phyloP scores from a whole-genome alignment of 1,140 invertebrate species.

The Sitodiplosis mosellana region DNA sequence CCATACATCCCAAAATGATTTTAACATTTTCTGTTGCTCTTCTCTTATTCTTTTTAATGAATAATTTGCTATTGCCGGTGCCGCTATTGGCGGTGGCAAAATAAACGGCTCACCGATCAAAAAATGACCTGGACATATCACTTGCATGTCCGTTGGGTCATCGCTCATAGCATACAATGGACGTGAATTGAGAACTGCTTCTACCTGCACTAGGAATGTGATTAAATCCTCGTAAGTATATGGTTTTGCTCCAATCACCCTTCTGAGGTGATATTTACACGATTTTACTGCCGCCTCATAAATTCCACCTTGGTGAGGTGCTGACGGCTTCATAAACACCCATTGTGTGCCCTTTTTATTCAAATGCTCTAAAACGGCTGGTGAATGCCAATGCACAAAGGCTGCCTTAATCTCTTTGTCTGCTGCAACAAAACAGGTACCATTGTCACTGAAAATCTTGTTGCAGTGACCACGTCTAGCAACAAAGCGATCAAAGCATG shows the following conservation, averaged over 20 bases:
- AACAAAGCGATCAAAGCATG: background rate
- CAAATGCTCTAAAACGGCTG: too few species aligned
- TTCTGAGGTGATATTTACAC: conserved; percentile 5
- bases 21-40: too few species aligned
- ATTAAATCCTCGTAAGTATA: conserved; percentile 10
- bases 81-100: too few species aligned
- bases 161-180: conserved; percentile 10
- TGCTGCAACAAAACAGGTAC: background rate
- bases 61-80: too few species aligned
- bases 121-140: conserved; percentile 9
- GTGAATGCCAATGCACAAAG: too few species aligned
- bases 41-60: too few species aligned
- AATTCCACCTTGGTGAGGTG: conserved; percentile 9
- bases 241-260: conserved; percentile 7
- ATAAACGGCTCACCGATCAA: conserved; percentile 7
- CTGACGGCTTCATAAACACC: conserved; percentile 7
- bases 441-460: background rate
- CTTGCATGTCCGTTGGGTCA: conserved; percentile 5
- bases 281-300: conserved; percentile 5
- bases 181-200: conserved; percentile 13
- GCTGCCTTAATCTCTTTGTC: background rate
- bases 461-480: background rate
- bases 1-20: too few species aligned
- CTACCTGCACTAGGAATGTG: conserved; percentile 8
- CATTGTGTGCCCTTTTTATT: conserved; percentile 3